Percentiles rank a stretch among this genome's conserved stretches.
Conservation (phyloP, 2,113 vertebrate species). For the Bothrops jararaca region DNA sequence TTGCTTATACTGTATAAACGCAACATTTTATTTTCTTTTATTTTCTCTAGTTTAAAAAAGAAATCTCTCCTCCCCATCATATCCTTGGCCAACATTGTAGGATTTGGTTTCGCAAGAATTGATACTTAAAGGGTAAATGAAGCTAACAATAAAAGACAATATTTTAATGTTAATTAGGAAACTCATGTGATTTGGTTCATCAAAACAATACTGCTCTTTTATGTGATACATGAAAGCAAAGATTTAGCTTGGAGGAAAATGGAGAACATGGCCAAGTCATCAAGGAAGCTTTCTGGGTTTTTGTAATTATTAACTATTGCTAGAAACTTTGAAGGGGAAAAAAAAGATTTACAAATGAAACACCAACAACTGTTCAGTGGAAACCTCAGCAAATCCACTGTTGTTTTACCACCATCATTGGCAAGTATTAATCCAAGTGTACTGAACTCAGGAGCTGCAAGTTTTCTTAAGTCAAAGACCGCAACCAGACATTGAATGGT, state of each 20-base stretch:
- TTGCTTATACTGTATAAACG: neutral
- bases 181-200: slow-evolving; percentile 73
- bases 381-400: slow-evolving; percentile 35
- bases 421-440: slow-evolving; percentile 13
- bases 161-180: slow-evolving; percentile 77
- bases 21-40: slow-evolving; percentile 4
- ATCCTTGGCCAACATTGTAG: slow-evolving; percentile 62
- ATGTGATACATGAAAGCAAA: slow-evolving; percentile 73
- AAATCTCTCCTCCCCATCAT: slow-evolving; percentile 7
- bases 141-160: slow-evolving; percentile 72
- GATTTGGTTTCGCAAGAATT: slow-evolving; percentile 56
- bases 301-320: slow-evolving; percentile 71
- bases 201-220: slow-evolving; percentile 74
- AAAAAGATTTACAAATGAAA: slow-evolving; percentile 52
- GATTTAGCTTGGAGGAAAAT: slow-evolving; percentile 72
- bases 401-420: neutral
- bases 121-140: slow-evolving; percentile 68
- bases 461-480: neutral
- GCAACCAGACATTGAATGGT: neutral
- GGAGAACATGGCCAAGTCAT: slow-evolving; percentile 49
- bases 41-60: neutral
- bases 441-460: neutral
- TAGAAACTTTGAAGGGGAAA: slow-evolving; percentile 63
- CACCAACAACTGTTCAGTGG: slow-evolving; percentile 22
- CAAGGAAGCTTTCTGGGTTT: slow-evolving; percentile 53